Evolutionary conservation across 2,888 invertebrate genomes (phyloP).

Genomic region (Campaea margaritaria): DNA sequence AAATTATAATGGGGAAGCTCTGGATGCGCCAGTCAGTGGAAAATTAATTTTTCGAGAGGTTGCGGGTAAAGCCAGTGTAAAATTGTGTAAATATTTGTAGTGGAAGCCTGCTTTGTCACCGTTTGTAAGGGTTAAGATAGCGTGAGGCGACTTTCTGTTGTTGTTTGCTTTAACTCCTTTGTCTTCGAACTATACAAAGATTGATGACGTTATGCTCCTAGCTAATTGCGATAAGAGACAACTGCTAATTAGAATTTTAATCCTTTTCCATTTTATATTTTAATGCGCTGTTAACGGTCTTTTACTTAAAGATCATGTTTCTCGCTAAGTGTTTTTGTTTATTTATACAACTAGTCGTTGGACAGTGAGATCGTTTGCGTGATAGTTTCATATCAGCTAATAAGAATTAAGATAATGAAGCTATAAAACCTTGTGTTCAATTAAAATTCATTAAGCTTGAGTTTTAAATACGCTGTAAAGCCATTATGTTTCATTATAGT

Average conservation of each 20-base stretch:
- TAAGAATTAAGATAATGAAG: too few relatives aligned
- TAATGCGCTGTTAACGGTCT: background rate
- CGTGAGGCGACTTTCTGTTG: constrained; percentile 1
- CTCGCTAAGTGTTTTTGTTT: too few relatives aligned
- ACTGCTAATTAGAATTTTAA: too few relatives aligned
- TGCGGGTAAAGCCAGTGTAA: constrained; percentile 3
- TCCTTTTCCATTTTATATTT: background rate
- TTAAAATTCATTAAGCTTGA: too few relatives aligned
- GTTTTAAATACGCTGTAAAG: too few relatives aligned
- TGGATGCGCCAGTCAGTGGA: constrained; percentile 13
- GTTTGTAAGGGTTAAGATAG: constrained; percentile 8
- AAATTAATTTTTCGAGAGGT: constrained; percentile 20
- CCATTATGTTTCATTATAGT: too few relatives aligned
- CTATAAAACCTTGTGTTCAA: too few relatives aligned
- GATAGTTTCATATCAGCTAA: too few relatives aligned
- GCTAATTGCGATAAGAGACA: constrained; percentile 4
- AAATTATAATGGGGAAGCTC: constrained; percentile 21
- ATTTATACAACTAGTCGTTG: too few relatives aligned
- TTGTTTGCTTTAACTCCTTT: constrained; percentile 11
- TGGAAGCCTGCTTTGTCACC: constrained; percentile 10
- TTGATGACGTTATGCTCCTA: background rate
- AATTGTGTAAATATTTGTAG: constrained; percentile 16
- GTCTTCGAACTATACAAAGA: constrained; percentile 9
- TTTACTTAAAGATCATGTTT: too few relatives aligned
- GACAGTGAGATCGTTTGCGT: too few relatives aligned